A percentile compares a stretch with the other conserved stretches of the same genome.
Evolutionary conservation across 2,797 vertebrate genomes (phyloP).

Genomic region (Lepus townsendii): DNA sequence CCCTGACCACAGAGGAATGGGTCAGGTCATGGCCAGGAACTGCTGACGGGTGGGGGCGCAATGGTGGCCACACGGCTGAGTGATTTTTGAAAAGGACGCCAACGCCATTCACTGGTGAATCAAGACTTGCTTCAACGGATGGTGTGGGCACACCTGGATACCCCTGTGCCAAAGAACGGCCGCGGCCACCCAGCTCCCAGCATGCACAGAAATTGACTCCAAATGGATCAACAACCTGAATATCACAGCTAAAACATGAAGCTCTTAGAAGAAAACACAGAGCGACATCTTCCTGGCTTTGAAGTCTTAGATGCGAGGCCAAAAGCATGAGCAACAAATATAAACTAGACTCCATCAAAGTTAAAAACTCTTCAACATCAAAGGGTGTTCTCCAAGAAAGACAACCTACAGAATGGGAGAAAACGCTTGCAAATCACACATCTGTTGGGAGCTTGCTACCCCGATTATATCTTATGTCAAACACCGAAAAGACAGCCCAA

Average conservation of each 20-base stretch:
- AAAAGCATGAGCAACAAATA: neutral
- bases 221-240: neutral
- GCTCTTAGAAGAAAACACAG: constrained; percentile 1
- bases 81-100: neutral
- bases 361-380: neutral
- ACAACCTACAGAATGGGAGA: neutral
- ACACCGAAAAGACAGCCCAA: neutral
- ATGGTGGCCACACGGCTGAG: neutral
- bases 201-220: neutral
- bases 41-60: neutral
- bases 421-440: neutral
- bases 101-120: neutral
- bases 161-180: neutral
- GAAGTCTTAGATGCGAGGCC: neutral
- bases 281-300: neutral
- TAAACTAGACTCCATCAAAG: neutral
- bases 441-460: neutral
- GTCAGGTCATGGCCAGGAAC: neutral
- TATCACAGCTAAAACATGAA: neutral
- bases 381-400: neutral
- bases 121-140: neutral
- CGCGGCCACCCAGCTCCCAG: neutral
- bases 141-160: neutral
- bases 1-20: neutral
- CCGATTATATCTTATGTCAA: neutral